Evolutionary conservation across 2,113 vertebrate species (phyloP).

Genomic region (Thunnus thynnus): DNA sequence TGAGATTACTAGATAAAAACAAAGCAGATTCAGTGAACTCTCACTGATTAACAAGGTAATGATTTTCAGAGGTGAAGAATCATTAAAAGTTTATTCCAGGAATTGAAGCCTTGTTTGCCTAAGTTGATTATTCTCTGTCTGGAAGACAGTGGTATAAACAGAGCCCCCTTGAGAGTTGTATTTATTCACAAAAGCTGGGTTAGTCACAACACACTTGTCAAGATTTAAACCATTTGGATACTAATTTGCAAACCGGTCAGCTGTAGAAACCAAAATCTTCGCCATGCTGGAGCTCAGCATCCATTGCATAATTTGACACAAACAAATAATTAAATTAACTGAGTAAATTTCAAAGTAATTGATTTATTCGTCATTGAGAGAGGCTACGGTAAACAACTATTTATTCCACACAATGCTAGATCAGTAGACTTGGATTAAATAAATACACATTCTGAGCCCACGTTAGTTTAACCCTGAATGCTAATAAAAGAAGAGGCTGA

Average conservation of each 20-base stretch:
- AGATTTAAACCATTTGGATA: slow-evolving; percentile 11
- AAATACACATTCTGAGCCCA: background rate
- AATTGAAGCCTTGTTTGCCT: slow-evolving; percentile 42
- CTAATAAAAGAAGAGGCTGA: too few species aligned
- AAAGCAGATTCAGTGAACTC: slow-evolving; percentile 9
- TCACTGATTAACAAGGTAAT: slow-evolving; percentile 38
- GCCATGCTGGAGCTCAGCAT: too few species aligned
- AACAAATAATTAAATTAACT: background rate
- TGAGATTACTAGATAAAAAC: slow-evolving; percentile 38
- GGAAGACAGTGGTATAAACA: slow-evolving; percentile 13
- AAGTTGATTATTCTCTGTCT: slow-evolving; percentile 53
- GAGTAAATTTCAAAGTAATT: background rate
- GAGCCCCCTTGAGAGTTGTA: slow-evolving; percentile 3
- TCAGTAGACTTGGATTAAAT: background rate
- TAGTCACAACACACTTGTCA: background rate
- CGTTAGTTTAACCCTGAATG: background rate
- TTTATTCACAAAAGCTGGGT: slow-evolving; percentile 4
- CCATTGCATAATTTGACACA: background rate
- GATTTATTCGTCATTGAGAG: background rate
- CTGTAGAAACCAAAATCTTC: background rate
- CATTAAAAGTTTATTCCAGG: slow-evolving; percentile 50
- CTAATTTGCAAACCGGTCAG: background rate
- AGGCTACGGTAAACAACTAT: background rate
- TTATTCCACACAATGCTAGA: background rate
- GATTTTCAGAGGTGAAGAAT: slow-evolving; percentile 56